A percentile compares a stretch with the other conserved stretches of the same genome.
These are phyloP conservation scores for Fragariocoptes setiger DNA, from an alignment of 1,140 invertebrate species.

Conservation along the genomic window DNA sequence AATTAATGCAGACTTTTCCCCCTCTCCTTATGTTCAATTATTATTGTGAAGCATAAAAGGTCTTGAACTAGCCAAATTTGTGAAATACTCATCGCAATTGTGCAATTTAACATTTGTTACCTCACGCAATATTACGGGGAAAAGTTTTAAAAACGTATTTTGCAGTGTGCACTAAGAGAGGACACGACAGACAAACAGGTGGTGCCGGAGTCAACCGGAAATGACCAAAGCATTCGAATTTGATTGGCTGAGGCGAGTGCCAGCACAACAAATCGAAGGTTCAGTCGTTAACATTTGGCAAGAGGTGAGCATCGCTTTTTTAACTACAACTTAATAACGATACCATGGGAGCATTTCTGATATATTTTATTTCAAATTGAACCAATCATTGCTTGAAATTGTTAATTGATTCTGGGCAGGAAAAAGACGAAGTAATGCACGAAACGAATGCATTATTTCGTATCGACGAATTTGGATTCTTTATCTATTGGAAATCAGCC, in stretches of 20 bases:
- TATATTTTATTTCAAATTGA: background rate
- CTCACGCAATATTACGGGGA: too few species aligned
- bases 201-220: background rate
- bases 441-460: conserved; percentile 64
- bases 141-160: too few species aligned
- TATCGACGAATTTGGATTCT: conserved; percentile 95
- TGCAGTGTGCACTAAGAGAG: too few species aligned
- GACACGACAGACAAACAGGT: too few species aligned
- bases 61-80: too few species aligned
- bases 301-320: conserved; percentile 25
- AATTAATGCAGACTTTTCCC: too few species aligned
- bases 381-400: background rate
- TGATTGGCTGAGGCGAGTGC: conserved; percentile 80
- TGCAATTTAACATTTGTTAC: too few species aligned
- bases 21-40: too few species aligned
- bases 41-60: too few species aligned
- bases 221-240: conserved; percentile 98
- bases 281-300: conserved; percentile 76
- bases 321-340: background rate
- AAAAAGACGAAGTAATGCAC: conserved; percentile 56
- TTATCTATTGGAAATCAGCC: conserved; percentile 95
- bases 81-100: too few species aligned
- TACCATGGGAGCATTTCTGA: background rate
- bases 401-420: conserved; percentile 18
- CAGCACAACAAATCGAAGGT: conserved; percentile 47